Percentiles rank a stretch among this genome's conserved stretches.
Evolutionary conservation across 2,113 vertebrate species (phyloP).

Genomic region (Syrrhaptes paradoxus): DNA sequence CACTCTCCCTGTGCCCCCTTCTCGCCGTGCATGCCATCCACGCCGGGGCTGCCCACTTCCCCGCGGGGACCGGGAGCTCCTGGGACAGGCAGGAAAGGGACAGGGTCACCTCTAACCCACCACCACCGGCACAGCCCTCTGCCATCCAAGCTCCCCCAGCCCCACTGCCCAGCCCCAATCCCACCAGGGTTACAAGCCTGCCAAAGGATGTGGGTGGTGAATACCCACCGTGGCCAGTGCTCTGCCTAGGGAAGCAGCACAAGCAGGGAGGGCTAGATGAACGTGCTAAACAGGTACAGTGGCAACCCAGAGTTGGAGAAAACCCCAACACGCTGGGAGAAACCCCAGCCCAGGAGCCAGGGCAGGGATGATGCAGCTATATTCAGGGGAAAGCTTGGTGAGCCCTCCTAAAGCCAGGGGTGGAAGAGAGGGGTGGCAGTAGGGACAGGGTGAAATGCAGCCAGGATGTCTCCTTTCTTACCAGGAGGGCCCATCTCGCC

Average conservation of each 20-base stretch:
- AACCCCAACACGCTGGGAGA: not conserved
- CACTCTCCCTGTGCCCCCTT: constrained; percentile 86
- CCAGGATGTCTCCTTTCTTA: constrained; percentile 51
- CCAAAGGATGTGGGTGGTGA: accelerated
- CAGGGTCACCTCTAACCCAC: not conserved
- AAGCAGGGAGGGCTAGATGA: accelerated
- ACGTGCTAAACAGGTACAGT: accelerated
- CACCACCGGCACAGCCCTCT: accelerated
- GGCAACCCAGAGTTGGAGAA: not conserved
- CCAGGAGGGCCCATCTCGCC: constrained; percentile 86
- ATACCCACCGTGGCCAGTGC: accelerated
- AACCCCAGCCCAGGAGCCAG: not conserved
- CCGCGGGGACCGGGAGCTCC: constrained; percentile 80
- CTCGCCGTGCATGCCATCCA: constrained; percentile 79
- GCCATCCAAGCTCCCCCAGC: not conserved
- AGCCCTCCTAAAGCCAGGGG: not conserved
- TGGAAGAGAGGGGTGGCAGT: not conserved
- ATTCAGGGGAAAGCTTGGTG: not conserved
- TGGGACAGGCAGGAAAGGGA: not conserved
- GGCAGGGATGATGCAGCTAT: accelerated
- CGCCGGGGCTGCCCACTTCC: constrained; percentile 81
- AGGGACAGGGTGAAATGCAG: not conserved
- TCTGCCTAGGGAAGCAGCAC: not conserved
- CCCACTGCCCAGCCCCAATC: not conserved
- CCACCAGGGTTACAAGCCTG: not conserved